A percentile compares a stretch with the other conserved stretches of the same genome.
Conservation (phyloP, 2,888 invertebrate genomes). For the Tanypteryx hageni region DNA sequence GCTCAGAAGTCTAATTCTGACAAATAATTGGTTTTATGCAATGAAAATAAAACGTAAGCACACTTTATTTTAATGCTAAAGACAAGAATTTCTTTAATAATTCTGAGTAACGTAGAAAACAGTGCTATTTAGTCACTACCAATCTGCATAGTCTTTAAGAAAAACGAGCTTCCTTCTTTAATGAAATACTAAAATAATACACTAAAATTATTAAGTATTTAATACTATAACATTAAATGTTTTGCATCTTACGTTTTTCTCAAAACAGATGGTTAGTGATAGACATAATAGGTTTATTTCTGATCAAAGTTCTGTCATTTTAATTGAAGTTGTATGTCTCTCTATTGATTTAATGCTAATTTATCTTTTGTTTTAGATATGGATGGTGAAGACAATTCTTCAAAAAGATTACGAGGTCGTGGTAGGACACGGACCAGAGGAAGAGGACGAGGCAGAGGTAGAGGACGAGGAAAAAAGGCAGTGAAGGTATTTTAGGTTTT, state of each 20-base stretch:
- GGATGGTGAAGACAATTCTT: conserved; percentile 29
- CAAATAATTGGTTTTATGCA: neutral
- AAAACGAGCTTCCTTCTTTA: too few species aligned
- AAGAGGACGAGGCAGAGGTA: conserved; percentile 83
- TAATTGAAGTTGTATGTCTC: too few species aligned
- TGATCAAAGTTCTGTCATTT: too few species aligned
- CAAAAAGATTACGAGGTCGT: conserved; percentile 67
- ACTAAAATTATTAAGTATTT: too few species aligned
- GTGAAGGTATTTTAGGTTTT: conserved; percentile 78
- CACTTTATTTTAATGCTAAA: neutral
- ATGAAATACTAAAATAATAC: too few species aligned
- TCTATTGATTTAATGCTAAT: neutral
- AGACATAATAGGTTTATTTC: too few species aligned
- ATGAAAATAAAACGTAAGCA: conserved; percentile 8
- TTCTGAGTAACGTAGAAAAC: too few species aligned
- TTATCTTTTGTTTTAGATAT: neutral
- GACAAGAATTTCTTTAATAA: neutral
- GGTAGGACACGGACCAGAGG: conserved; percentile 76
- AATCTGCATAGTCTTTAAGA: too few species aligned
- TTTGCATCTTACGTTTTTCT: too few species aligned
- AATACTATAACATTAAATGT: too few species aligned
- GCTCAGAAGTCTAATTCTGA: neutral
- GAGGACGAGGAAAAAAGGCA: conserved; percentile 83
- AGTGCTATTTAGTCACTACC: too few species aligned
- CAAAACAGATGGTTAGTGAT: too few species aligned